Conservation (phyloP, 1,140 invertebrate genomes). For the Anadara kagoshimensis region DNA sequence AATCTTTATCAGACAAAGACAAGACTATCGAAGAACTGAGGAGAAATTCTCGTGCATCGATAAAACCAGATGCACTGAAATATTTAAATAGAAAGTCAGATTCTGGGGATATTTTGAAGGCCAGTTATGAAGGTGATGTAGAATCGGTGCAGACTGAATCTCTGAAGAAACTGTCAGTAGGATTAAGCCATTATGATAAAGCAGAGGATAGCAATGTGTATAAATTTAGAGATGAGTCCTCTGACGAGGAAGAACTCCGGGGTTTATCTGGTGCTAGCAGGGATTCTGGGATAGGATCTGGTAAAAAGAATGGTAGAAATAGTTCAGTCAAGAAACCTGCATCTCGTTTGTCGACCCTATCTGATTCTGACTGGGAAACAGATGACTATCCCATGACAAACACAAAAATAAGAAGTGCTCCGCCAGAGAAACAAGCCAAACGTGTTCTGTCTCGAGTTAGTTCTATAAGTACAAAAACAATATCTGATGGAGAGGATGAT, state of each 20-base stretch:
- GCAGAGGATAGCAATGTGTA: constrained; percentile 9
- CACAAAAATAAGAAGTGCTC: constrained; percentile 36
- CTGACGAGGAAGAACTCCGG: constrained; percentile 17
- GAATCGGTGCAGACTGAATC: constrained; percentile 15
- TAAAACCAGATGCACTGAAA: constrained; percentile 11
- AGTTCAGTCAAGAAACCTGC: constrained; percentile 1
- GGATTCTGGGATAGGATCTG: constrained; percentile 39
- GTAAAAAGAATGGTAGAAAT: constrained; percentile 17
- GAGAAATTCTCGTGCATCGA: constrained; percentile 8
- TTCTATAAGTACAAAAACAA: constrained; percentile 13
- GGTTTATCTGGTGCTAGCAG: constrained; percentile 37
- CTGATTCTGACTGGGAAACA: constrained; percentile 39
- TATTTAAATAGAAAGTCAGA: neutral
- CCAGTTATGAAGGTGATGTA: neutral
- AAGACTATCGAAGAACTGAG: constrained; percentile 19
- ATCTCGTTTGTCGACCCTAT: constrained; percentile 6
- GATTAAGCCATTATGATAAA: constrained; percentile 11
- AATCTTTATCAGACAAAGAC: constrained; percentile 18
- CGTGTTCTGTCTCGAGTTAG: constrained; percentile 17
- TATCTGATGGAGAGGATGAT: constrained; percentile 29
- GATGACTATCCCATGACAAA: constrained; percentile 24
- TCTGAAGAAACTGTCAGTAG: constrained; percentile 26
- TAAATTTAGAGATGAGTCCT: neutral
- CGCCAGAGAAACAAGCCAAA: constrained; percentile 27
- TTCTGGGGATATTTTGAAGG: constrained; percentile 2